These are phyloP conservation scores for Actinia equina DNA, from an alignment of 64 coral and sea anemone species.

Conservation along the genomic window DNA sequence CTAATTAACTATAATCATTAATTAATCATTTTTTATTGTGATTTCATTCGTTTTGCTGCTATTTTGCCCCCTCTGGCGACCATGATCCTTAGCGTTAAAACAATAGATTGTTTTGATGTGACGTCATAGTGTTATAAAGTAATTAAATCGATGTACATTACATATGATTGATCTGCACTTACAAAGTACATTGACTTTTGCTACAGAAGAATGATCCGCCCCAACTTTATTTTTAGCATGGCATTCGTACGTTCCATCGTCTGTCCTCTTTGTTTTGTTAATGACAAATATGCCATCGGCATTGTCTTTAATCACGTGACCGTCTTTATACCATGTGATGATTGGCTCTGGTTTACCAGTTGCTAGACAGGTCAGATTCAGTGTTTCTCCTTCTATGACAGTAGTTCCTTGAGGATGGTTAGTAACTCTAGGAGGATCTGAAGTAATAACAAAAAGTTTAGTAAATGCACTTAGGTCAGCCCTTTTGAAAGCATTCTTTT, in stretches of 20 bases:
- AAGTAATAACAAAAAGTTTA: not conserved
- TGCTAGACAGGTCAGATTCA: not conserved
- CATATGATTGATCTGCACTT: not conserved
- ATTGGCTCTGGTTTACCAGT: not conserved
- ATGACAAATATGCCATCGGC: not conserved
- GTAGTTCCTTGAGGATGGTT: not conserved
- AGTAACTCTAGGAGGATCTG: slow-evolving; percentile 10
- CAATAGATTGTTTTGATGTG: no score
- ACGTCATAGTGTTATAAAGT: no score
- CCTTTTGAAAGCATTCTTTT: no score
- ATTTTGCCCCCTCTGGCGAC: no score
- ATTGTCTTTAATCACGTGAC: not conserved
- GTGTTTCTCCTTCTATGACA: not conserved
- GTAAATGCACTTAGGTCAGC: no score
- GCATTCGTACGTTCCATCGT: slow-evolving; percentile 9
- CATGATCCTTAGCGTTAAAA: no score
- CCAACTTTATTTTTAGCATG: slow-evolving; percentile 10
- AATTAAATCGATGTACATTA: no score
- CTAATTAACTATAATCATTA: no score
- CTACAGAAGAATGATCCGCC: not conserved
- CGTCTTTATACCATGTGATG: slow-evolving; percentile 6
- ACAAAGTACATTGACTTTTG: not conserved
- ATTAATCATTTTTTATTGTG: no score
- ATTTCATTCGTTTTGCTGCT: no score
- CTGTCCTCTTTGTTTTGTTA: not conserved